A percentile compares a stretch with the other conserved stretches of the same genome.
phyloP scores from a whole-genome alignment of 2,888 invertebrate species.

The Dione juno region DNA sequence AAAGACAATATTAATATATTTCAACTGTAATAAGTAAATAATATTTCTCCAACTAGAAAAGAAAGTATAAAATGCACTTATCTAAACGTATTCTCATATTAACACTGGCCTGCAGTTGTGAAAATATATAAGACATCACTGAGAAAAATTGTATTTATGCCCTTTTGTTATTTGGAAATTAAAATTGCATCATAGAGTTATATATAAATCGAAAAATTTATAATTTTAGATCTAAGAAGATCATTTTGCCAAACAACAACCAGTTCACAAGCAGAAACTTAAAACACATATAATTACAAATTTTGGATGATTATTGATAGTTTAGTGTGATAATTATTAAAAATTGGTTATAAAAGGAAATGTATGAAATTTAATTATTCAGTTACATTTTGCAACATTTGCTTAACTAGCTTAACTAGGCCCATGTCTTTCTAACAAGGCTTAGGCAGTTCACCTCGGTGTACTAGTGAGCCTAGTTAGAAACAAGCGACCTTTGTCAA shows the following conservation, averaged over 20 bases:
- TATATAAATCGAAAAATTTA: background rate
- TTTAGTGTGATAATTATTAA: background rate
- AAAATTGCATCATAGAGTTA: background rate
- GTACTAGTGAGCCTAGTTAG: constrained; percentile 48
- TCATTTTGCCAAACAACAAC: background rate
- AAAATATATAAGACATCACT: too few relatives aligned
- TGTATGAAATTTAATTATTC: background rate
- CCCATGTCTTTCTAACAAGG: constrained; percentile 38
- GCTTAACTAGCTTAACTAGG: constrained; percentile 33
- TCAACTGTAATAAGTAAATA: too few relatives aligned
- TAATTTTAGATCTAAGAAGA: background rate
- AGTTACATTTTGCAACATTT: constrained; percentile 37
- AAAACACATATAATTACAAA: too few relatives aligned
- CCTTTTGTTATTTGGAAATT: too few relatives aligned
- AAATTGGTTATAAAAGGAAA: background rate
- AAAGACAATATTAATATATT: too few relatives aligned
- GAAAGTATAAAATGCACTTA: too few relatives aligned
- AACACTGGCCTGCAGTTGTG: too few relatives aligned
- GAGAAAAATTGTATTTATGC: too few relatives aligned
- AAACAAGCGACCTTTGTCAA: constrained; percentile 63
- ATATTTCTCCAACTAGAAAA: too few relatives aligned
- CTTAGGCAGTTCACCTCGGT: constrained; percentile 42
- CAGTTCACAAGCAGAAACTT: background rate
- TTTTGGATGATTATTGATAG: background rate
- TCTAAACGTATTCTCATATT: too few relatives aligned